Percentiles rank a stretch among this genome's conserved stretches.
phyloP scores from a whole-genome alignment of 2,113 vertebrate genomes.

The Lanius ludovicianus region DNA sequence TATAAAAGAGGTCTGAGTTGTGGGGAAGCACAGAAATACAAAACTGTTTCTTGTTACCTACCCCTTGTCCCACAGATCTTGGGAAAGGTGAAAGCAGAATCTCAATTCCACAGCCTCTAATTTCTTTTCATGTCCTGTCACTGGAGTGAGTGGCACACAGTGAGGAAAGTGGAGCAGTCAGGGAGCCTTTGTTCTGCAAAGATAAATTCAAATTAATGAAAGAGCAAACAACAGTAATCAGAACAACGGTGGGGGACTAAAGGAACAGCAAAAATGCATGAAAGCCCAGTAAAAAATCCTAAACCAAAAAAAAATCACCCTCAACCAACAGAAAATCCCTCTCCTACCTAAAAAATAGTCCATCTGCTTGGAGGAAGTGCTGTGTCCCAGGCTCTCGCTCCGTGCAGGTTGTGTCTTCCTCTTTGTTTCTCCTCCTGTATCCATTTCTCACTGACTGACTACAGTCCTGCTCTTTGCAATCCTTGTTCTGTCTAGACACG shows the following conservation, averaged over 20 bases:
- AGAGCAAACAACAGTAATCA: background rate
- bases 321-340: fast-evolving
- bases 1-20: background rate
- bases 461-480: background rate
- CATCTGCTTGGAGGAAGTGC: background rate
- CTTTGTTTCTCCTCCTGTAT: background rate
- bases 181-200: background rate
- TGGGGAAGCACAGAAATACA: background rate
- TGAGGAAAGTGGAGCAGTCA: background rate
- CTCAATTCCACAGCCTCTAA: background rate
- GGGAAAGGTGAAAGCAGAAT: background rate
- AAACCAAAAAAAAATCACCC: background rate
- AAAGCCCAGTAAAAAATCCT: background rate
- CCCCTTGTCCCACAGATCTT: background rate
- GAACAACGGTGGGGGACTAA: background rate
- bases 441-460: background rate
- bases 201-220: background rate
- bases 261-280: background rate
- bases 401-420: background rate
- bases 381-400: background rate
- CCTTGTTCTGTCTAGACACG: background rate
- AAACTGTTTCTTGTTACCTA: background rate
- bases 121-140: background rate
- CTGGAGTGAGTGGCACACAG: background rate
- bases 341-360: background rate